Conservation (phyloP, 2,888 invertebrate species). For the Drosophila subsilvestris region DNA sequence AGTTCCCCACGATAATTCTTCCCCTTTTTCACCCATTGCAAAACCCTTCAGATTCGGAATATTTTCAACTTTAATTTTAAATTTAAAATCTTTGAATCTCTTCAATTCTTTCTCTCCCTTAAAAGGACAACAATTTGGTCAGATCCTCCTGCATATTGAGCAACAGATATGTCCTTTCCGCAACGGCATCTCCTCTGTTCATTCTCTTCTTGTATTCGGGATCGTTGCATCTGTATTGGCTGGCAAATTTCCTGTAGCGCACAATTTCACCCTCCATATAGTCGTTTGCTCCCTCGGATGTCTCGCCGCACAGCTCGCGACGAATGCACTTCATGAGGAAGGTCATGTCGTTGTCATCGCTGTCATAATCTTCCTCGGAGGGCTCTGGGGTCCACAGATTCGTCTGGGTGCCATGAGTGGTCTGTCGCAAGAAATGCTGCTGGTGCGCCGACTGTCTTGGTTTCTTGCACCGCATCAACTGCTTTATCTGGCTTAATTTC, state of each 20-base stretch:
- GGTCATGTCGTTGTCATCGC: constrained; percentile 26
- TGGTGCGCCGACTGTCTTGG: background rate
- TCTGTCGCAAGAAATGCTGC: background rate
- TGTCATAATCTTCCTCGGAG: background rate
- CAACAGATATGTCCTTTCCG: constrained; percentile 72
- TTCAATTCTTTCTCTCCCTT: background rate
- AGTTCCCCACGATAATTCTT: too few relatives aligned
- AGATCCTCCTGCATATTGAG: constrained; percentile 80
- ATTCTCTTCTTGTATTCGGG: constrained; percentile 22
- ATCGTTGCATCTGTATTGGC: constrained; percentile 35
- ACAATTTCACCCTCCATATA: constrained; percentile 73
- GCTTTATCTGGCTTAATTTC: background rate
- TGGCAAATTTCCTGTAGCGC: constrained; percentile 66
- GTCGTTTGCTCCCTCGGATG: constrained; percentile 32
- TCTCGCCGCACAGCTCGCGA: constrained; percentile 72
- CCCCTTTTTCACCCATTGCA: too few relatives aligned
- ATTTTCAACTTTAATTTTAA: background rate
- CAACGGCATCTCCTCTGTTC: constrained; percentile 10
- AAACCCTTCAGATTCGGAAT: background rate
- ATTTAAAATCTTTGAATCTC: background rate
- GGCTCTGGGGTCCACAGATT: too few relatives aligned
- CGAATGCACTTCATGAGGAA: constrained; percentile 57
- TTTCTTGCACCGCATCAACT: background rate
- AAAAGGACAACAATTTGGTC: constrained; percentile 61
- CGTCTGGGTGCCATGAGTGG: background rate